Evolutionary conservation across 2,797 vertebrate species (phyloP), one percentile per base, ranked within the genome.

Genomic region (Sebastes cheni): DNA sequence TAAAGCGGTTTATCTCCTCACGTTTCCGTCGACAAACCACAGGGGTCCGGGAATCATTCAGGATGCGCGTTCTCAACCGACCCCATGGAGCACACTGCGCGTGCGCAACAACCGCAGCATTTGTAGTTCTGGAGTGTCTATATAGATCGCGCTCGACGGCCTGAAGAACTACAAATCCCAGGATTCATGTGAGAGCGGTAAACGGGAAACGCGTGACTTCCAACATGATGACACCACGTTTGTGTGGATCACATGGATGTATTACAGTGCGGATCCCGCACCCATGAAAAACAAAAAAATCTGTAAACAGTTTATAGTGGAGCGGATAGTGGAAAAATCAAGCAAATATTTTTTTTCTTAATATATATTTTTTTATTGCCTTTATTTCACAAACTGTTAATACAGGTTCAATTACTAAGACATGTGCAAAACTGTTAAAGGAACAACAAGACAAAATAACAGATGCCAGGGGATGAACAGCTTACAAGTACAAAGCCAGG

Each of bases 131-230:
- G 10, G 6, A 2, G 4, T 0, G 10, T 23, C 30, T 18, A 1
- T 0, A 8, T 1, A 13, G 4, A 46, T 50, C 32, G 0, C 0
- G 5, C 13, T 12, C 1, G 1, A 2, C 0, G 1, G 8, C 0
- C 1, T 0, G 0, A 13, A 56, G 58, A 88, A 96, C 93, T 90
- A 94, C 95, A 96, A 56, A 0, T 90, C 83, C 94, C 93, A 85
- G 2, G 13, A 32, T 7, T 58, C 62, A 39, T 39, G 2, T 1
- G 6, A 2, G n/a, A 39, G 50, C 81, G 32, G 61, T 70, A 58
- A 88, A 86, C 72, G 72, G 81, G 32, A 88, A 79, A 74, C 90
- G 79, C 84, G 82, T 95, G 92, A 95, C 84, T 61, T 61, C 32
- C 20, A 36, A 42, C 32, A 52, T 82, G 78, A 52, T 82, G 78